Evolutionary conservation across 2,797 vertebrate genomes (phyloP).

Genomic region (Antennarius maculatus): DNA sequence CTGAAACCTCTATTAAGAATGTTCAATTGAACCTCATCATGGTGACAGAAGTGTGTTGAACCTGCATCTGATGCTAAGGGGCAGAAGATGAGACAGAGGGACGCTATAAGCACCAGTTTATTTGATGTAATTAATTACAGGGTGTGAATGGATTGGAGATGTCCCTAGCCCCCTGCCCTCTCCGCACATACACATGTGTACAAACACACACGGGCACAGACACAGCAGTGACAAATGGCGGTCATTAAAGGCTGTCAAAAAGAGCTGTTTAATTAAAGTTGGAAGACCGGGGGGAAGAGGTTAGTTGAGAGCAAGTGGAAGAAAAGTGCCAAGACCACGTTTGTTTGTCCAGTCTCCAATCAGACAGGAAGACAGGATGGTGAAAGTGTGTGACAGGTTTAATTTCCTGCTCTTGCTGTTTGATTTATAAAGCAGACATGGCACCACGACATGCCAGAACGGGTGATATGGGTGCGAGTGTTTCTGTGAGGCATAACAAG

Average conservation of each 20-base stretch:
- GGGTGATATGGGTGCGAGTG: conserved; percentile 42
- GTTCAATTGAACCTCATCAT: conserved; percentile 30
- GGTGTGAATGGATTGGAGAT: conserved; percentile 40
- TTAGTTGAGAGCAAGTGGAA: conserved; percentile 43
- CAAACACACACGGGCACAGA: conserved; percentile 24
- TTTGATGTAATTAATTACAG: conserved; percentile 76
- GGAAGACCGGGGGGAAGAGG: conserved; percentile 45
- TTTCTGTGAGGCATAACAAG: conserved; percentile 18
- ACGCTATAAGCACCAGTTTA: conserved; percentile 54
- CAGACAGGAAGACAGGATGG: conserved; percentile 19
- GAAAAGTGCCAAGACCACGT: conserved; percentile 25
- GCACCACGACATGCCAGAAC: conserved; percentile 36
- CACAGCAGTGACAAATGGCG: conserved; percentile 68
- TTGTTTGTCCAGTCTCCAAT: conserved; percentile 49
- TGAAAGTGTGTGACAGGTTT: conserved; percentile 63
- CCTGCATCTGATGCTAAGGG: conserved; percentile 29
- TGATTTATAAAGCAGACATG: conserved; percentile 67
- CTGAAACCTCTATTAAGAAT: conserved; percentile 22
- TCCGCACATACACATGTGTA: conserved; percentile 10
- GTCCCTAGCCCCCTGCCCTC: conserved; percentile 1
- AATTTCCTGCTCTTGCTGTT: conserved; percentile 69
- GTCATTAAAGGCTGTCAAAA: conserved; percentile 75
- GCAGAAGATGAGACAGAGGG: conserved; percentile 25
- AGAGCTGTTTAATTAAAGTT: conserved; percentile 75
- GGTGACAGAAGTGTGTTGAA: conserved; percentile 35